Percentiles rank a stretch among this genome's conserved stretches.
phyloP scores from a whole-genome alignment of 64 coral and sea anemone genomes.

The Anthopleura sola region DNA sequence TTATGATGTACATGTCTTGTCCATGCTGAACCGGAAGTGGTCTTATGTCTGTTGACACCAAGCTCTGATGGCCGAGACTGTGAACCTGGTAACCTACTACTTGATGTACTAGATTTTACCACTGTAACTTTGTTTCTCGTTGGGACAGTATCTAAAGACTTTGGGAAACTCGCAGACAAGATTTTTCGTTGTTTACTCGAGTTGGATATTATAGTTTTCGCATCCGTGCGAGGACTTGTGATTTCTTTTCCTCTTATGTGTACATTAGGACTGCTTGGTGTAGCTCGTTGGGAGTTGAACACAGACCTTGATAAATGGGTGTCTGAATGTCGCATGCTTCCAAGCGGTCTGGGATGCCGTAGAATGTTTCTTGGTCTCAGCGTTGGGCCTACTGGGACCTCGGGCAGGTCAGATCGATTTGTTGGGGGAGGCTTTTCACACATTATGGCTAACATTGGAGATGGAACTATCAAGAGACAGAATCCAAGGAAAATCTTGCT shows the following conservation, averaged over 20 bases:
- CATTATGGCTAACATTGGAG: background rate
- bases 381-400: background rate
- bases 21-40: background rate
- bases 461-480: background rate
- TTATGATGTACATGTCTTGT: background rate
- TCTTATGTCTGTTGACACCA: background rate
- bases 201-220: background rate
- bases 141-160: background rate
- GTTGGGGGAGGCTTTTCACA: background rate
- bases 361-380: background rate
- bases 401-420: background rate
- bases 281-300: background rate
- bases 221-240: background rate
- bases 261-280: background rate
- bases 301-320: background rate
- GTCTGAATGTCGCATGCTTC: background rate
- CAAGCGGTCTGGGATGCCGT: background rate
- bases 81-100: background rate
- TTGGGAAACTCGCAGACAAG: slow-evolving; percentile 10
- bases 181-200: background rate
- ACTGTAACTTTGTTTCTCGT: background rate
- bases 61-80: background rate
- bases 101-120: background rate
- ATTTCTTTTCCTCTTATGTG: background rate
- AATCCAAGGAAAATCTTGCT: too few relatives aligned